phyloP scores from a whole-genome alignment of 2,888 invertebrate genomes.

The Spisula subtruncata region DNA sequence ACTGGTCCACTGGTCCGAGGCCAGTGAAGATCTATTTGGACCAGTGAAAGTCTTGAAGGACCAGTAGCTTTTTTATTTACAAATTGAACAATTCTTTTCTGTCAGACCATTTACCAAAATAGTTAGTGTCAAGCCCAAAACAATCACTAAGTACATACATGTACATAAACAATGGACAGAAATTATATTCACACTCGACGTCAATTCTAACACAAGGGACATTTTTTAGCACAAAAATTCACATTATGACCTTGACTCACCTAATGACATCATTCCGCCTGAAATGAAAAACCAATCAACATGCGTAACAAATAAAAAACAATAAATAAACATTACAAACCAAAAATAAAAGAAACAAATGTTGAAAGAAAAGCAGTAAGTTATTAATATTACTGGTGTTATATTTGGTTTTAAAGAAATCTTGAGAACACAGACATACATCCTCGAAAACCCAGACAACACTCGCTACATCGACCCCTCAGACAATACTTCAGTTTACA shows the following conservation, averaged over 20 bases:
- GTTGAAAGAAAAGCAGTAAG: not conserved
- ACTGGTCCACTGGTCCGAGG: too few species aligned
- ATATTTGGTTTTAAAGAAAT: not conserved
- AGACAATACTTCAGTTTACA: too few species aligned
- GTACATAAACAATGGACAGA: not conserved
- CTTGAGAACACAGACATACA: not conserved
- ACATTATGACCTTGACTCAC: conserved; percentile 70
- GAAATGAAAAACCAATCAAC: conserved; percentile 62
- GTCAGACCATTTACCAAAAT: too few species aligned
- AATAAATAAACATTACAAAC: conserved; percentile 36
- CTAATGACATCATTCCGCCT: conserved; percentile 84
- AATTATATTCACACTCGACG: conserved; percentile 19
- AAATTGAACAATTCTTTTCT: too few species aligned
- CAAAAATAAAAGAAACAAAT: conserved; percentile 8
- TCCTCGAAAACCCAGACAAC: too few species aligned
- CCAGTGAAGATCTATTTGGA: too few species aligned
- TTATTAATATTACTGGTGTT: conserved; percentile 5
- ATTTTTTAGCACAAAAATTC: not conserved
- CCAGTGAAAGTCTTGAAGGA: too few species aligned
- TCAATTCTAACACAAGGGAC: conserved; percentile 12
- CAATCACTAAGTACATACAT: not conserved
- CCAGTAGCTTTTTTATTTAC: too few species aligned
- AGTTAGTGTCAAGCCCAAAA: too few species aligned
- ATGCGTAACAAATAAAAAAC: conserved; percentile 52
- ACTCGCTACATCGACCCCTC: too few species aligned